Base-by-base conservation (phyloP, 2,113 vertebrate species). In the Circaetus cinerascens region DNA sequence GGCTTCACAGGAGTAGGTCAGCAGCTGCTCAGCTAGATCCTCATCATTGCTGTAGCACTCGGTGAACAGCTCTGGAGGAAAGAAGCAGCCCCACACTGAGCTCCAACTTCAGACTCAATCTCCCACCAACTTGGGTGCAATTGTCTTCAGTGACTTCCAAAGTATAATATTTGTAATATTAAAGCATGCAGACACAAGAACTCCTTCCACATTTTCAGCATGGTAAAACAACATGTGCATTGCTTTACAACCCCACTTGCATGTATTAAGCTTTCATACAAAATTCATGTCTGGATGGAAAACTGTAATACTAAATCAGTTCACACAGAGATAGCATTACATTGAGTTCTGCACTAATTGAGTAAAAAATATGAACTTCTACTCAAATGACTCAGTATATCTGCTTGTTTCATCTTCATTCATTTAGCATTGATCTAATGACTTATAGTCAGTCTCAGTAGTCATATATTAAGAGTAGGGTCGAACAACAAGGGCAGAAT, bases 21-120 rank as follows among this genome's bases (percentile, higher is more conserved):
- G 97, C 95, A 99, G 97, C 96, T 98, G 99, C 95, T 99, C 98
- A 2, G 99, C 99, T 15, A 99, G 95, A 3, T 98, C 98, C 32
- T 98, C 97, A 0, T 99, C 98, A 0, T 72, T 98, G 95, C 96
- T 98, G 96, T 99, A 98, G 83, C 99, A 99, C 96, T 99, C 98
- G 0, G 98, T 99, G 97, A 99, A 99, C 59, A 99, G 98, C 88
- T 99, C 98, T 98, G 86, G 26, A 95, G 23, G 34, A 87, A 88
- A 93, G 17, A 75, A 81, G 66, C 45, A 78, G n/a, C 3, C 60
- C 38, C 46, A 85, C 30, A 20, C 13, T 71, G 40, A 93, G 63
- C 41, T 50, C 40, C n/a, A 78, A 0, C 59, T 36, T 78, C 76
- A 73, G 22, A 45, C 25, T 69, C 48, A 4, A 3, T 18, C 32